These are phyloP conservation scores for Stomorhina lunata DNA, from an alignment of 2,888 invertebrate genomes.

Conservation along the genomic window DNA sequence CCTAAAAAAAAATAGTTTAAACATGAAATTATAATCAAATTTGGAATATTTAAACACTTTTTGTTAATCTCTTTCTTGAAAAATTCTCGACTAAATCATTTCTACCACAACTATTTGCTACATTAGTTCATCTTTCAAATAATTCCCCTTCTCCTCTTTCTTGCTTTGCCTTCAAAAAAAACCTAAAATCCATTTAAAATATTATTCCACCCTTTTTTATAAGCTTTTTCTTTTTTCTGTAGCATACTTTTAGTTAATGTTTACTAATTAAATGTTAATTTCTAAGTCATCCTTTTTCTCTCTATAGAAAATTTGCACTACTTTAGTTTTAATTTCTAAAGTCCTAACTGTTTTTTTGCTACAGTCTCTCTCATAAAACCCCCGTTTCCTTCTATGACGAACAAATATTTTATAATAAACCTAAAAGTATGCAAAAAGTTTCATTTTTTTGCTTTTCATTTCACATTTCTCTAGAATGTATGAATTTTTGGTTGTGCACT, in stretches of 20 bases:
- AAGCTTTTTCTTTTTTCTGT: not conserved
- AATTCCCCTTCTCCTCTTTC: not conserved
- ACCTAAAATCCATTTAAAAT: conserved; percentile 20
- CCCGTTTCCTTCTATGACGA: no score
- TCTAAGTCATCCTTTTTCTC: conserved; percentile 58
- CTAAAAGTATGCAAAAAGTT: conserved; percentile 56
- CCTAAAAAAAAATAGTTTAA: no score
- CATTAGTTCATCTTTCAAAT: not conserved
- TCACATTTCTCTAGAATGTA: not conserved
- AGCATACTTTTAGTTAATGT: conserved; percentile 58
- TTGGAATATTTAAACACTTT: no score
- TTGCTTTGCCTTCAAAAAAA: not conserved
- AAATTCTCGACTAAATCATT: no score
- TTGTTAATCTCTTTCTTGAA: no score
- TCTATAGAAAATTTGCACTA: no score
- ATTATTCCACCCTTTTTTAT: not conserved
- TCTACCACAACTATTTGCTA: no score
- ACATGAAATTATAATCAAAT: no score
- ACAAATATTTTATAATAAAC: conserved; percentile 42
- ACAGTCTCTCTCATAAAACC: no score
- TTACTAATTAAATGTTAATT: conserved; percentile 66
- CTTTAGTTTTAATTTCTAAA: conserved; percentile 14
- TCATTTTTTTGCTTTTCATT: not conserved
- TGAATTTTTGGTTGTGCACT: no score
- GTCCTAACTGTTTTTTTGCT: no score